phyloP scores from a whole-genome alignment of 2,888 invertebrate species.

The Synergus itoensis region DNA sequence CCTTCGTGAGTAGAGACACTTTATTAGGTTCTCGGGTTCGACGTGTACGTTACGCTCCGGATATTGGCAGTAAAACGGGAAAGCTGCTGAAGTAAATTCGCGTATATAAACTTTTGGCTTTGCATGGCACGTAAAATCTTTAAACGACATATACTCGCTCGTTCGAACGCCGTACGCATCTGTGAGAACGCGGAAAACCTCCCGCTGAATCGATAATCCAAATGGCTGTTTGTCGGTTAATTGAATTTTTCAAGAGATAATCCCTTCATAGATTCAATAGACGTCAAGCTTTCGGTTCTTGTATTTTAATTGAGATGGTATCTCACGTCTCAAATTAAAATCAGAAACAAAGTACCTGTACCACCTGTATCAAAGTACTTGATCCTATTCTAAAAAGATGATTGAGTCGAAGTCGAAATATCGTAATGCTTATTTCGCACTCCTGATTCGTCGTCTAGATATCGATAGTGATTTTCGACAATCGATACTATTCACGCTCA shows the following conservation, averaged over 20 bases:
- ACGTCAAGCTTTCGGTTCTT: background rate
- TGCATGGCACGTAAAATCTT: slow-evolving; percentile 39
- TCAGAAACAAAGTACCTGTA: background rate
- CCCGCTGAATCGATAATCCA: slow-evolving; percentile 7
- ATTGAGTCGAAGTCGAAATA: no score
- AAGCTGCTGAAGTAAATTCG: slow-evolving; percentile 40
- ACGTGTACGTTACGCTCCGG: slow-evolving; percentile 32
- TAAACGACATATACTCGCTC: slow-evolving; percentile 33
- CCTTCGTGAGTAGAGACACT: slow-evolving; percentile 39
- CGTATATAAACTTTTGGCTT: slow-evolving; percentile 37
- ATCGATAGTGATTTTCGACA: no score
- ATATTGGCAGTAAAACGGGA: slow-evolving; percentile 41
- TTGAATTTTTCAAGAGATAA: slow-evolving; percentile 10
- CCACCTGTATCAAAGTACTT: no score
- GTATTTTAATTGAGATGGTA: background rate
- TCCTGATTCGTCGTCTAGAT: no score
- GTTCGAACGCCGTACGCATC: slow-evolving; percentile 36
- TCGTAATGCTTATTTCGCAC: no score
- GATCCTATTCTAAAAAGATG: no score
- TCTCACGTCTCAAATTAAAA: no score
- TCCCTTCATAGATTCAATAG: background rate
- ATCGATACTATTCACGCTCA: no score
- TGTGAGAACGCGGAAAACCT: slow-evolving; percentile 18
- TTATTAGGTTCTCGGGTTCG: slow-evolving; percentile 39
- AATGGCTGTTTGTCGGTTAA: slow-evolving; percentile 27